Evolutionary conservation across 2,888 invertebrate genomes (phyloP).

Genomic region (Dryobota labecula): DNA sequence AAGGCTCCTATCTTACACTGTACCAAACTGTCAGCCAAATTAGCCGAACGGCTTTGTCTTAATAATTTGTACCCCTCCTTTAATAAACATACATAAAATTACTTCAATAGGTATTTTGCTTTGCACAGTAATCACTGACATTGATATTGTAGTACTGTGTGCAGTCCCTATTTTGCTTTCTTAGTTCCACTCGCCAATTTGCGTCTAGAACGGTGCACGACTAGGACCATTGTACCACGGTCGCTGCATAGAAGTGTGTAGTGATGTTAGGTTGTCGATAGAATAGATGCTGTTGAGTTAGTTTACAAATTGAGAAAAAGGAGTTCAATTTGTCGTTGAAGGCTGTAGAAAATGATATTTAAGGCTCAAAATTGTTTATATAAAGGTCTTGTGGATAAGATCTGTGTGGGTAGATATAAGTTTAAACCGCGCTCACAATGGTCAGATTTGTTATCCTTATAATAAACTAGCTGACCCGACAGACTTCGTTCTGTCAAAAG

Average conservation of each 20-base stretch:
- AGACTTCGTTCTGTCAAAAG: too few relatives aligned
- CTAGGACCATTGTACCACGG: slow-evolving; percentile 74
- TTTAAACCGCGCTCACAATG: neutral
- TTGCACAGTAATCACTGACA: neutral
- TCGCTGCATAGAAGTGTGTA: slow-evolving; percentile 69
- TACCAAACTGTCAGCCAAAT: too few relatives aligned
- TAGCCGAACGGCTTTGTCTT: too few relatives aligned
- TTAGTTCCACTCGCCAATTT: slow-evolving; percentile 72
- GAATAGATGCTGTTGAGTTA: neutral
- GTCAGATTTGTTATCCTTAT: neutral
- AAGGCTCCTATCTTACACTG: too few relatives aligned
- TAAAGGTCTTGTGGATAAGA: neutral
- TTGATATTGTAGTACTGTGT: slow-evolving; percentile 33
- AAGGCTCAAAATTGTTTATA: neutral
- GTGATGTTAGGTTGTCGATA: slow-evolving; percentile 51
- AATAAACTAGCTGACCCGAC: too few relatives aligned
- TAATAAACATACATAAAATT: too few relatives aligned
- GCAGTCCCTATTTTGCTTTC: slow-evolving; percentile 64
- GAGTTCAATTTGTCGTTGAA: neutral
- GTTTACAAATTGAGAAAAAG: neutral
- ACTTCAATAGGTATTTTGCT: neutral
- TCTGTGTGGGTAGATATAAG: neutral
- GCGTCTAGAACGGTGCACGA: slow-evolving; percentile 70
- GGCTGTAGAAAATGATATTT: neutral
- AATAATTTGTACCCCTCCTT: too few relatives aligned